Percentiles rank a stretch among this genome's conserved stretches.
phyloP scores from a whole-genome alignment of 2,113 vertebrate species.

The Bufo bufo region DNA sequence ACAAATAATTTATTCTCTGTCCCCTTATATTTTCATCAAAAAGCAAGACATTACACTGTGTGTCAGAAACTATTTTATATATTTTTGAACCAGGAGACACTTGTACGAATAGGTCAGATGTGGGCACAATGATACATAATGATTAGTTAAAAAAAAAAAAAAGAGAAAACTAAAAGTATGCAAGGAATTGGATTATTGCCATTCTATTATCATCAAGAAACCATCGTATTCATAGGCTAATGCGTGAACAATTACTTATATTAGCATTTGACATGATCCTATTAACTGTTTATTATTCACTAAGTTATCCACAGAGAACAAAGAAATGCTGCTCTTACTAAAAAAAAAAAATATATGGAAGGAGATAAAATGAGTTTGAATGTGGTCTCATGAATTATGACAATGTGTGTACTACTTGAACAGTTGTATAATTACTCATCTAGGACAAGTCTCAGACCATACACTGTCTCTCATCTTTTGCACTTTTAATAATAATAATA shows the following conservation, averaged over 20 bases:
- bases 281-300: background rate
- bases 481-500: too few species aligned
- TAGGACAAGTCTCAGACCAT: too few species aligned
- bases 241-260: background rate
- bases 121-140: constrained; percentile 8
- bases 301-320: background rate
- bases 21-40: constrained; percentile 35
- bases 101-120: constrained; percentile 17
- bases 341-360: too few species aligned
- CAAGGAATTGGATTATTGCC: background rate
- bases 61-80: constrained; percentile 51
- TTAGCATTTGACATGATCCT: background rate
- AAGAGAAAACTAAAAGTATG: background rate
- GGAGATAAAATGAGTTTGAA: too few species aligned
- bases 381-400: too few species aligned
- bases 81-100: constrained; percentile 18
- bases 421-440: too few species aligned
- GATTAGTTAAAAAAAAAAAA: background rate
- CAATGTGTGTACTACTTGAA: too few species aligned
- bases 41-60: constrained; percentile 28
- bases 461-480: too few species aligned
- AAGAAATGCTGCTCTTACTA: background rate
- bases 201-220: background rate
- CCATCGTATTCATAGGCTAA: background rate
- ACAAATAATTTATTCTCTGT: constrained; percentile 53